Base-by-base conservation (phyloP, 2,797 vertebrate genomes). In the Myotis vivesi region DNA sequence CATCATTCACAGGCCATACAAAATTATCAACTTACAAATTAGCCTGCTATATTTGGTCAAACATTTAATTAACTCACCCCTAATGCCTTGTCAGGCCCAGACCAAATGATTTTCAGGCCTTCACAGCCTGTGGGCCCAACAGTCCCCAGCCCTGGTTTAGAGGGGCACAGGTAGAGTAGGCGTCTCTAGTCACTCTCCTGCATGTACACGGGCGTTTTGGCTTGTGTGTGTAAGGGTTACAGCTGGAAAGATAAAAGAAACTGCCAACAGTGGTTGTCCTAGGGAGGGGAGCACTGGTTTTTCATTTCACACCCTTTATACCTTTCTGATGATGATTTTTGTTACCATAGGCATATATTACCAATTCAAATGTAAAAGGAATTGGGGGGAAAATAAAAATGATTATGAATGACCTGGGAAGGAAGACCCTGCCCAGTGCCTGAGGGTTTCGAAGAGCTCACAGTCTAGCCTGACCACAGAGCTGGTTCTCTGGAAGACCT, bases 321-420 rank as follows among this genome's bases (percentile, higher is more conserved):
- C 16, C n/a, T 20, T 91, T 86, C 59, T 71, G 17, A 71, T 44
- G 17, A 71, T 44, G 44, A 44, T 44, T 51, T 81, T 41, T 82
- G 33, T 33, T 75, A 87, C 30, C 82, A 72, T 22, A 41, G 53
- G 41, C 41, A 36, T 20, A 22, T n/a, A 69, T 64, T 69, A 82
- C n/a, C 33, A 71, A 82, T n/a, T 87, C 81, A 80, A 80, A 87
- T 38, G 91, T 68, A 87, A 80, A 72, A 82, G n/a, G 12, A 87
- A 76, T 51, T 77, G 8, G 22, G 62, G 76, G 46, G 19, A 28
- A 51, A 77, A 71, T 49, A 75, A 25, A 86, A 94, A 62, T 30
- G 8, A 82, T 3, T 36, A 64, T 44, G 51, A 79, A 71, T 75
- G 57, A 44, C 38, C 62, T 77, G 30, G 30, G 17, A 90, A 22